phyloP scores from a whole-genome alignment of 2,797 vertebrate genomes.

The Danio albolineatus region DNA sequence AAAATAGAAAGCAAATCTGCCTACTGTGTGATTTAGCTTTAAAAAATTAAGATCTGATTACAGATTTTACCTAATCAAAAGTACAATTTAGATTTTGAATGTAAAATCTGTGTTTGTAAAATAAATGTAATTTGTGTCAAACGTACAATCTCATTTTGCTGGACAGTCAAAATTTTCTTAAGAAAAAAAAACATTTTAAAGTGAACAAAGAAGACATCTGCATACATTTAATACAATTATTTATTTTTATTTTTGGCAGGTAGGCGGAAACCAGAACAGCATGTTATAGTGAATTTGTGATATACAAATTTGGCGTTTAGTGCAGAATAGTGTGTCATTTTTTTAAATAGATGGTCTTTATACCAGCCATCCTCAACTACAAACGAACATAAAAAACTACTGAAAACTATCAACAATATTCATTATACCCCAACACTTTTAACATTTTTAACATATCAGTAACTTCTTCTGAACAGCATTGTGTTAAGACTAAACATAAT shows the following conservation, averaged over 20 bases:
- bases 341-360: background rate
- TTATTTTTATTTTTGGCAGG: background rate
- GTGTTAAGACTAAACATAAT: background rate
- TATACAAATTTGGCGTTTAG: background rate
- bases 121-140: slow-evolving; percentile 1
- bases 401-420: background rate
- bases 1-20: background rate
- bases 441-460: background rate
- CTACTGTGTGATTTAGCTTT: background rate
- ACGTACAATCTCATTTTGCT: background rate
- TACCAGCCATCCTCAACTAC: background rate
- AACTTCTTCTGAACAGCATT: background rate
- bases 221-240: background rate
- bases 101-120: slow-evolving; percentile 31
- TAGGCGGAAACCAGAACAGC: background rate
- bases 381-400: background rate
- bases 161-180: background rate
- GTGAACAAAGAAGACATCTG: background rate
- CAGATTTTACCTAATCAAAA: background rate
- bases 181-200: background rate
- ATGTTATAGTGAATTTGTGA: background rate
- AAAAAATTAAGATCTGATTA: background rate
- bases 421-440: background rate
- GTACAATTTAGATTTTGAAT: background rate
- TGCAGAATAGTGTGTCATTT: background rate